phyloP scores from a whole-genome alignment of 2,888 invertebrate genomes.

The Clostera curtula region DNA sequence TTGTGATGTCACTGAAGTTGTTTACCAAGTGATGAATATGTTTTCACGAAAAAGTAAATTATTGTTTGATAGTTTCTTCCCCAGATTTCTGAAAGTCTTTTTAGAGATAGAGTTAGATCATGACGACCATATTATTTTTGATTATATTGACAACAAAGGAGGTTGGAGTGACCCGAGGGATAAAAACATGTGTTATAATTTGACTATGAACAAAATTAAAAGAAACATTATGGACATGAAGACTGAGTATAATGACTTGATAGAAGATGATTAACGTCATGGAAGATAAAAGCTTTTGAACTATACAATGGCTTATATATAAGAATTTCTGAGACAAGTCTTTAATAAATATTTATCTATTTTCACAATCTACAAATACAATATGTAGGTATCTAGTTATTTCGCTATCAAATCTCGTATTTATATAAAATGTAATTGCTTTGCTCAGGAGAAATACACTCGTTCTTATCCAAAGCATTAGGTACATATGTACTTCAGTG shows the following conservation, averaged over 20 bases:
- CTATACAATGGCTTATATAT: too few species aligned
- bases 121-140: slow-evolving; percentile 29
- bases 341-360: too few species aligned
- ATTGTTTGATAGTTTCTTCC: slow-evolving; percentile 30
- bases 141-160: slow-evolving; percentile 33
- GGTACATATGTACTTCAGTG: too few species aligned
- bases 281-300: too few species aligned
- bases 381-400: too few species aligned
- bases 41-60: slow-evolving; percentile 16
- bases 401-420: too few species aligned
- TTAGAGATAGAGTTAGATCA: slow-evolving; percentile 31
- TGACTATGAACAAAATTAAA: slow-evolving; percentile 37
- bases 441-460: too few species aligned
- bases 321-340: too few species aligned
- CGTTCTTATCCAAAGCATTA: too few species aligned
- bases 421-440: too few species aligned
- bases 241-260: slow-evolving; percentile 22
- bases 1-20: slow-evolving; percentile 20
- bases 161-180: slow-evolving; percentile 46
- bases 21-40: slow-evolving; percentile 21
- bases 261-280: neutral
- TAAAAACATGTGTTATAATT: slow-evolving; percentile 33
- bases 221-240: slow-evolving; percentile 32
- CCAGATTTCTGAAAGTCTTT: slow-evolving; percentile 32
- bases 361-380: too few species aligned